Base-by-base conservation (phyloP, 2,888 invertebrate species). In the Gymnosoma rotundatum region DNA sequence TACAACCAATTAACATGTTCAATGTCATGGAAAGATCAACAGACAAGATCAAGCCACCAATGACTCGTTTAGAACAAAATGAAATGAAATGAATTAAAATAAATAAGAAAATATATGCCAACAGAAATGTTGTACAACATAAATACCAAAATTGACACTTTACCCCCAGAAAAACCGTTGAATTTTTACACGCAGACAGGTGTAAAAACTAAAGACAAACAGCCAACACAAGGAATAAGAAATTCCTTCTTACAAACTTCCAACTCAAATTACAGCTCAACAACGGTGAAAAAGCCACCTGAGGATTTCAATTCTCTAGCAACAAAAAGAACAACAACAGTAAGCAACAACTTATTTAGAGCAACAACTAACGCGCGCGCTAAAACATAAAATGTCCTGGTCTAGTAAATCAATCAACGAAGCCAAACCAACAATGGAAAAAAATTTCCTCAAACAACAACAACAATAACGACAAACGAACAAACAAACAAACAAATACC, bases 1-100 rank as follows among this genome's bases (percentile, higher is more conserved):
- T 73, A 83, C 83, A 72, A 84, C 88, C 89, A 90, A 90, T 90
- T 90, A 90, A 90, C 89, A 88, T 88, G 87, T 89, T 88, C 90
- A 90, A 90, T 90, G 89, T 87, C 87, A 88, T 89, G 89, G 88
- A 89, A 90, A 90, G 90, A 90, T 90, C 89, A 89, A 87, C 88
- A 88, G 87, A 89, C 89, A 88, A 89, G 90, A 90, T 90, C 89
- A 50, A n/a, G 38, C 69, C 80, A 72, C 67, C 63, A 80, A 45
- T 67, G 70, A 21, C 56, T 45, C n/a, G 14, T 74, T 48, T 42
- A 73, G n/a, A 52, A 67, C 60, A 63, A 45, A 52, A 67, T 66
- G 18, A 73, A 74, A 78, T 78, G 66, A 54, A 69, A 12, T 56
- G 18, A 78, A 72, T 56, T 48, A 60, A 60, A 42, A 42, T 42